phyloP scores from a whole-genome alignment of 2,888 invertebrate genomes.

The Microctonus hyperodae region DNA sequence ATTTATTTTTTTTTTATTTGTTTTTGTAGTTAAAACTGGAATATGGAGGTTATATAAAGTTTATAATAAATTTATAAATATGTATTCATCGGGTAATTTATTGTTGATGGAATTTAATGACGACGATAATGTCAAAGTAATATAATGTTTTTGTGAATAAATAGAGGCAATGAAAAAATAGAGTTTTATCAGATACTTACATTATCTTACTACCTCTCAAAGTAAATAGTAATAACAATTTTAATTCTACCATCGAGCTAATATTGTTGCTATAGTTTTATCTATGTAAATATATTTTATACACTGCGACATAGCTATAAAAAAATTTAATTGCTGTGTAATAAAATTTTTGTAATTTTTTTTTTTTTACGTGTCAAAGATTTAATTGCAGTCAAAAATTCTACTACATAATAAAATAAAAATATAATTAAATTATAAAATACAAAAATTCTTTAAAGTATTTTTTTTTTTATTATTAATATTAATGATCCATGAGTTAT shows the following conservation, averaged over 20 bases:
- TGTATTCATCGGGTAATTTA: not conserved
- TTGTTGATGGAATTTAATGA: not conserved
- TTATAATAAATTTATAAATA: not conserved
- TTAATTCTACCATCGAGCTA: not conserved
- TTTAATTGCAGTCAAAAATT: not conserved
- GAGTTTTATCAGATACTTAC: slow-evolving; percentile 2
- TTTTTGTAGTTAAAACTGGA: not conserved
- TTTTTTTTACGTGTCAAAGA: not conserved
- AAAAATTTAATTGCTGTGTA: not conserved
- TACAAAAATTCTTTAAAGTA: not conserved
- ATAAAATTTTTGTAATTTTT: not conserved
- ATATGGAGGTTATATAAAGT: not conserved
- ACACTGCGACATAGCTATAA: not conserved
- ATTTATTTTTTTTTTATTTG: not conserved
- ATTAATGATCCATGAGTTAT: not conserved
- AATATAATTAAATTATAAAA: too few species aligned
- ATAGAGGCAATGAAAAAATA: not conserved
- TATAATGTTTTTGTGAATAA: not conserved
- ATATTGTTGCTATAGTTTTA: not conserved
- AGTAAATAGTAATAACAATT: not conserved
- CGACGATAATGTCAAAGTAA: not conserved
- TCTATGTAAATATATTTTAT: not conserved
- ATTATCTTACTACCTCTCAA: slow-evolving; percentile 13
- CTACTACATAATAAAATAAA: not conserved
- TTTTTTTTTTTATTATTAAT: not conserved